These are phyloP conservation scores for Caenorhabditis virilis DNA, from an alignment of 2,888 invertebrate genomes.

Conservation along the genomic window DNA sequence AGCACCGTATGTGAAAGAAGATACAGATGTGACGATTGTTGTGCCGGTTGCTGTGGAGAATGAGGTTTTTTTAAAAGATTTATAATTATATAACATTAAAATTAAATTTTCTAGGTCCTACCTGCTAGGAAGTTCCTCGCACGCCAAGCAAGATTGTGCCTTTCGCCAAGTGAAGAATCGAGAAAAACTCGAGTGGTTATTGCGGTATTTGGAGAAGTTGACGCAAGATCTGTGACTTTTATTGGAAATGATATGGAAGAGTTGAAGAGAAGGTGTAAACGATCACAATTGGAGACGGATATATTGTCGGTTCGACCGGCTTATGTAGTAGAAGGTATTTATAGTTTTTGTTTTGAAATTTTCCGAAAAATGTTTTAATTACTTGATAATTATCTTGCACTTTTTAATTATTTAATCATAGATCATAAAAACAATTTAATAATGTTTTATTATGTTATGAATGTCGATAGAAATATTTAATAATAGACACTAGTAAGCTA, in stretches of 20 bases:
- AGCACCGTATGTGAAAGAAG: slow-evolving; percentile 92
- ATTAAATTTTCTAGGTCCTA: slow-evolving; percentile 56
- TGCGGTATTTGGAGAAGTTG: slow-evolving; percentile 52
- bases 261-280: slow-evolving; percentile 60
- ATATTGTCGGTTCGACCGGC: slow-evolving; percentile 51
- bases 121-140: slow-evolving; percentile 77
- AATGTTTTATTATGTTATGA: no score
- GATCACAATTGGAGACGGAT: slow-evolving; percentile 57
- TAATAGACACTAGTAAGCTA: no score
- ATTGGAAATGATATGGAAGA: slow-evolving; percentile 62
- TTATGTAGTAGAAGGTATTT: no score
- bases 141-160: slow-evolving; percentile 78
- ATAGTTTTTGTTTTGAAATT: no score
- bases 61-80: slow-evolving; percentile 15
- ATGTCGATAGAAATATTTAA: no score
- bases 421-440: no score
- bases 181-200: slow-evolving; percentile 60
- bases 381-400: no score
- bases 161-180: slow-evolving; percentile 72
- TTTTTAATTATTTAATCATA: no score
- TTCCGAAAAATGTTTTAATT: no score
- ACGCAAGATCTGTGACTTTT: slow-evolving; percentile 44
- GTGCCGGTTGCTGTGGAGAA: slow-evolving; percentile 74
- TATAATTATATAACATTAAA: not conserved
- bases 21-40: slow-evolving; percentile 80